Evolutionary conservation across 2,797 vertebrate genomes (phyloP).

Genomic region (Nothura maculosa): DNA sequence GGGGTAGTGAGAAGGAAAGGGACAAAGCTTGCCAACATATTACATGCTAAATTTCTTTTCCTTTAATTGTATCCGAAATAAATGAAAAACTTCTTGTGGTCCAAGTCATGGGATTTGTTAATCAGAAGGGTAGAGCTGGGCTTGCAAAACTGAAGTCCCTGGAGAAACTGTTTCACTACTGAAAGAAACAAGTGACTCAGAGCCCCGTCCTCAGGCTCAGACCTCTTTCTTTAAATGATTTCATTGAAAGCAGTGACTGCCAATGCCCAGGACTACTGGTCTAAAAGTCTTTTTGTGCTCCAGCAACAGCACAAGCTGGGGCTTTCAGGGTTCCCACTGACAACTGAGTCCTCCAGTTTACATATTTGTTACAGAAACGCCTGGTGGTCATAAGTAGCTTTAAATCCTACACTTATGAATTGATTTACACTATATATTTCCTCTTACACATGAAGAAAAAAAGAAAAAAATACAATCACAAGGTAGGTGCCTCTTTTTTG

Average conservation of each 20-base stretch:
- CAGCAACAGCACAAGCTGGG: not conserved
- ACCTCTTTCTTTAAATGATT: not conserved
- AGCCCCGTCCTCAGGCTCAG: not conserved
- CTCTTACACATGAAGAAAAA: fast-evolving
- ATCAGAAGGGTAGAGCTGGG: not conserved
- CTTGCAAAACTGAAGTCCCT: conserved; percentile 24
- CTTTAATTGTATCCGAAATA: conserved; percentile 58
- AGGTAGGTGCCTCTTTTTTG: not conserved
- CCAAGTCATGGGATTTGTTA: conserved; percentile 47
- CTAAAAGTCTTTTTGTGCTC: not conserved
- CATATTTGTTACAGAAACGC: not conserved
- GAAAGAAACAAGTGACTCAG: conserved; percentile 52
- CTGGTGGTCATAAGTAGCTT: not conserved
- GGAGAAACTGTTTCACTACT: conserved; percentile 36
- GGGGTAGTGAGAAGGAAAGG: not conserved
- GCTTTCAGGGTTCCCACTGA: not conserved
- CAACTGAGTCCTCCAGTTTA: not conserved
- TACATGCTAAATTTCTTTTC: not conserved
- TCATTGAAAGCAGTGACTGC: not conserved
- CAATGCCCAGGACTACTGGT: fast-evolving
- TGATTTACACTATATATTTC: not conserved
- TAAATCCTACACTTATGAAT: not conserved
- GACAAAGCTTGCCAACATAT: conserved; percentile 29
- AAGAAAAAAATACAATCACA: not conserved
- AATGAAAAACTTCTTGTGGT: conserved; percentile 45